phyloP scores from a whole-genome alignment of 2,797 vertebrate genomes.

The Hyperoplus immaculatus region DNA sequence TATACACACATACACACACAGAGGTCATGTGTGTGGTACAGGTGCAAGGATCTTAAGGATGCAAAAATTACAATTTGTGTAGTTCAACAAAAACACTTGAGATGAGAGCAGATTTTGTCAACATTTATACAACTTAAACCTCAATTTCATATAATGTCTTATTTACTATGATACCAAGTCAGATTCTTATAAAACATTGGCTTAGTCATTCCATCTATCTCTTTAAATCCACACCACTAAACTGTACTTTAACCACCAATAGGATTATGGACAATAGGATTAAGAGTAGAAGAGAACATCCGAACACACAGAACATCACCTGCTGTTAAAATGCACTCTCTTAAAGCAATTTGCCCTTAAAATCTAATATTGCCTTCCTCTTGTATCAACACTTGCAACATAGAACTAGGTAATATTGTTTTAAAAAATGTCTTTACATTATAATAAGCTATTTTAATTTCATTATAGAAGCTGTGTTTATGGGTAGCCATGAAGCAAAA shows the following conservation, averaged over 20 bases:
- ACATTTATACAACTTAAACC: background rate
- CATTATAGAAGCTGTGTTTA: constrained; percentile 44
- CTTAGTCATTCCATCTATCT: constrained; percentile 29
- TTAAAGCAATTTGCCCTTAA: constrained; percentile 23
- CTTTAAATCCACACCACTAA: constrained; percentile 22
- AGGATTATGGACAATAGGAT: constrained; percentile 38
- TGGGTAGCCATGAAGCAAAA: constrained; percentile 58
- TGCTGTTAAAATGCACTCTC: constrained; percentile 10
- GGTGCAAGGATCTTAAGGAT: background rate
- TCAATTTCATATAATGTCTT: background rate
- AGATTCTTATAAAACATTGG: background rate
- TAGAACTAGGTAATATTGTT: constrained; percentile 14
- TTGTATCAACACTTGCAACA: constrained; percentile 32
- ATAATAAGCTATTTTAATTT: constrained; percentile 50
- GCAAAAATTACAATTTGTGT: constrained; percentile 1
- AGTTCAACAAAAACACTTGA: background rate
- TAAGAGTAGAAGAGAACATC: constrained; percentile 33
- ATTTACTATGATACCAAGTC: background rate
- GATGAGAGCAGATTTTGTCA: background rate
- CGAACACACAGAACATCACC: constrained; percentile 44
- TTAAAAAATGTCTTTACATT: background rate
- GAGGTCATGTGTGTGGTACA: background rate
- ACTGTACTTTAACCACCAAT: constrained; percentile 20
- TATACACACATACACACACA: background rate
- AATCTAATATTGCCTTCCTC: constrained; percentile 25